Base-by-base conservation (phyloP, 2,113 vertebrate genomes). In the Gallinago undulata region DNA sequence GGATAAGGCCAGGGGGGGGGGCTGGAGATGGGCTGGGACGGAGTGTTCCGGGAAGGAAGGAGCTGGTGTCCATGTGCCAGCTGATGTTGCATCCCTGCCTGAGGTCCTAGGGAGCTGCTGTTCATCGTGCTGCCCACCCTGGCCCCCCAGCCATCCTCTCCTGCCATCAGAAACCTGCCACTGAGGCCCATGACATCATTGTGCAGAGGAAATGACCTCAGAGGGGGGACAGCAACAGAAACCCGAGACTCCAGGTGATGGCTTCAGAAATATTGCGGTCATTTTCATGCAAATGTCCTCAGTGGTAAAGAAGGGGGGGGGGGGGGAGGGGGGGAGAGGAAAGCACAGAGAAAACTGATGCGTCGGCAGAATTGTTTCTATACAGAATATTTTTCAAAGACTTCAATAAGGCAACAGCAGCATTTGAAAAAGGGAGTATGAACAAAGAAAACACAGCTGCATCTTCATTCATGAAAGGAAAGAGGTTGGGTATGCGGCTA, bases 371-470 rank as follows among this genome's bases (percentile, higher is more conserved):
- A 95, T 84, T 76, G 81, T 93, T 93, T 94, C 95, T 90, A 94
- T 97, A 75, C 87, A 56, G 89, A 93, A 75, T 94, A 91, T 89
- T 95, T 97, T 95, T 93, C 90, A 96, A 93, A 96, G 94, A 93
- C 86, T 93, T 96, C 91, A 93, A 90, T 79, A 95, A 96, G 91
- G 90, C 91, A 83, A 84, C 68, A 92, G 91, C 82, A 94, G 89
- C 89, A 72, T 55, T 94, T 91, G 95, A 80, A 97, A 91, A 94
- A 89, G 90, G 87, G 93, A 89, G 76, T 18, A 69, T 7, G 88
- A 95, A 96, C 97, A 97, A 96, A 97, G 93, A 79, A 76, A 94
- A 77, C 89, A 85, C 95, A 97, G 97, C 97, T 97, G 96, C 96
- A 66, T 95, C 94, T 96, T 92, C 88, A 41, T 47, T 66, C 50